Evolutionary conservation across 2,113 vertebrate genomes (phyloP).

Genomic region (Hymenochirus boettgeri): DNA sequence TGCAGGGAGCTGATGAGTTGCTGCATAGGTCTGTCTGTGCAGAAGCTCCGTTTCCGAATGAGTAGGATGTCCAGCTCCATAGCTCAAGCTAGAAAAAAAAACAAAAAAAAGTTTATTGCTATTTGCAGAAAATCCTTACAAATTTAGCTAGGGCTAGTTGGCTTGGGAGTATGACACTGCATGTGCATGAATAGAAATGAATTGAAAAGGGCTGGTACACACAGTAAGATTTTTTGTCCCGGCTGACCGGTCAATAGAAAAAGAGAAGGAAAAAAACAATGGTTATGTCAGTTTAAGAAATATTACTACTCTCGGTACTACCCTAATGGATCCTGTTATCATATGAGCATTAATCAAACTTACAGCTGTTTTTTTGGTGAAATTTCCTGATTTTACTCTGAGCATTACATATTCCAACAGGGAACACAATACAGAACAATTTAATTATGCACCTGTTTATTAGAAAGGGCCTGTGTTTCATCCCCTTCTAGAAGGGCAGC

Average conservation of each 20-base stretch:
- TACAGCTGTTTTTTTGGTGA: not conserved
- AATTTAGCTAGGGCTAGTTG: too few relatives aligned
- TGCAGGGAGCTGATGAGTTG: slow-evolving; percentile 82
- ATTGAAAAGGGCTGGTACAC: too few relatives aligned
- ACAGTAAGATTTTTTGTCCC: too few relatives aligned
- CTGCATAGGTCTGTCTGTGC: slow-evolving; percentile 82
- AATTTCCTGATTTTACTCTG: not conserved
- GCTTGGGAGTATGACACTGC: too few relatives aligned
- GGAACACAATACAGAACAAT: not conserved
- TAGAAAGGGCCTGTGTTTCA: not conserved
- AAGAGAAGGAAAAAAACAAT: too few relatives aligned
- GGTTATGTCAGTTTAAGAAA: not conserved
- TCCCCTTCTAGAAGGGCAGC: not conserved
- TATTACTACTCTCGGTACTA: not conserved
- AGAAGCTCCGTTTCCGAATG: slow-evolving; percentile 87
- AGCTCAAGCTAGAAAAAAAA: slow-evolving; percentile 76
- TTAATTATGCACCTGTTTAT: not conserved
- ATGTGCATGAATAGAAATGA: too few relatives aligned
- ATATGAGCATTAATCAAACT: not conserved
- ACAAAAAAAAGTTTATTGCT: slow-evolving; percentile 15
- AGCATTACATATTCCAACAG: not conserved
- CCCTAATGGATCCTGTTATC: too few relatives aligned
- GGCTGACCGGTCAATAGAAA: too few relatives aligned
- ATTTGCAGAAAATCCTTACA: not conserved
- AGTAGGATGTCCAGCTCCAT: slow-evolving; percentile 79